Conservation (phyloP, 2,113 vertebrate genomes). For the Psittacus erithacus region DNA sequence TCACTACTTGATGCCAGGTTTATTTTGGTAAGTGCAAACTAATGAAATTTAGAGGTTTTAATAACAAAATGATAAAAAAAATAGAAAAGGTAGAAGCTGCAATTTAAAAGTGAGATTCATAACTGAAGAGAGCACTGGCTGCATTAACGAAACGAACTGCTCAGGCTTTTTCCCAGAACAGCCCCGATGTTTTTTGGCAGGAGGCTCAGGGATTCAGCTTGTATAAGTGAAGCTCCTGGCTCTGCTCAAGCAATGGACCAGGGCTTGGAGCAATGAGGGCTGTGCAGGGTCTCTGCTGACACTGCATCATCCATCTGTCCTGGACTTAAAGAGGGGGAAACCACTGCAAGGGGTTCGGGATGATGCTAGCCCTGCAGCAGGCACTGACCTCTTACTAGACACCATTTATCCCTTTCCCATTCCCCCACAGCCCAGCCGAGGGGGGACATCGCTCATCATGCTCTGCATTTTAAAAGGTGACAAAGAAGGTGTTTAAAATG, state of each 20-base stretch:
- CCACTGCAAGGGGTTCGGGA: rapidly evolving
- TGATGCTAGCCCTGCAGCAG: not conserved
- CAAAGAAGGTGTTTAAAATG: not conserved
- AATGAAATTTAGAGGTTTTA: constrained; percentile 66
- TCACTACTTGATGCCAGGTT: constrained; percentile 43
- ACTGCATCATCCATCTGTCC: rapidly evolving
- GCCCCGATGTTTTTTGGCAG: not conserved
- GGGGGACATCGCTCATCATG: not conserved
- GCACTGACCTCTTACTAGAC: rapidly evolving
- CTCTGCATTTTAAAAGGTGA: not conserved
- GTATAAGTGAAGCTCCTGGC: not conserved
- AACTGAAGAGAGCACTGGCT: not conserved
- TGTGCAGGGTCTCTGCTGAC: not conserved
- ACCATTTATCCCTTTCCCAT: not conserved
- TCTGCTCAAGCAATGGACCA: not conserved
- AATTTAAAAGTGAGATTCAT: constrained; percentile 37
- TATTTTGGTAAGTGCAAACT: constrained; percentile 71
- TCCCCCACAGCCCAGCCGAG: not conserved
- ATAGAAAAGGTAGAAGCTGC: not conserved
- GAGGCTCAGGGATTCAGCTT: not conserved
- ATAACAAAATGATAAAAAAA: not conserved
- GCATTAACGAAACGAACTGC: not conserved
- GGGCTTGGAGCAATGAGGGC: not conserved
- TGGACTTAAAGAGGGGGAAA: not conserved
- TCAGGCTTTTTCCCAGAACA: constrained; percentile 3